These are phyloP conservation scores for Etia nguti DNA, from an alignment of 2,113 vertebrate species.

Conservation along the genomic window DNA sequence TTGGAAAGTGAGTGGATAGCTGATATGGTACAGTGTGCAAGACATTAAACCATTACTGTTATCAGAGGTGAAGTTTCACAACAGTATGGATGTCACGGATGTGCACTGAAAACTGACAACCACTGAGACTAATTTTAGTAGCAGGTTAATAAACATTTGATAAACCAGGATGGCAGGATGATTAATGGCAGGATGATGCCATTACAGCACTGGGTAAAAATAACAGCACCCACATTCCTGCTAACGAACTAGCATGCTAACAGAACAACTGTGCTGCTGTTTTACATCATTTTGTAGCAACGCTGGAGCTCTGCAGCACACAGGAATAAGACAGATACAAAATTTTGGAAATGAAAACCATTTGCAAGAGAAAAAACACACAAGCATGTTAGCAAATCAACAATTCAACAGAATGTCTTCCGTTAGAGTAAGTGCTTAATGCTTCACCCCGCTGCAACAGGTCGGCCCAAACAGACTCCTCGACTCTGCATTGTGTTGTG, in stretches of 20 bases:
- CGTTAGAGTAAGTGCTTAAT: no score
- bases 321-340: not conserved
- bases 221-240: not conserved
- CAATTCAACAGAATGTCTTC: not conserved
- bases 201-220: not conserved
- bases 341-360: not conserved
- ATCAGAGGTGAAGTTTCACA: not conserved
- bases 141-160: not conserved
- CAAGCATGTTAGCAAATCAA: not conserved
- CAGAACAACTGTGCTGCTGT: not conserved
- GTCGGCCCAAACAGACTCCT: no score
- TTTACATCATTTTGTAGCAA: not conserved
- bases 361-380: not conserved
- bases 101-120: not conserved
- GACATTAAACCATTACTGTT: not conserved
- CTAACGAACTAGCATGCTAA: not conserved
- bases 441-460: no score
- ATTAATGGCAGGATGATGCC: not conserved
- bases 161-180: not conserved
- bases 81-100: not conserved
- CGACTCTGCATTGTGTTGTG: no score
- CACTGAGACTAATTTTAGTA: not conserved
- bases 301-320: not conserved
- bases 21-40: not conserved
- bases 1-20: not conserved